Conservation (phyloP, 1,140 invertebrate genomes). For the Adoxophyes honmai region DNA sequence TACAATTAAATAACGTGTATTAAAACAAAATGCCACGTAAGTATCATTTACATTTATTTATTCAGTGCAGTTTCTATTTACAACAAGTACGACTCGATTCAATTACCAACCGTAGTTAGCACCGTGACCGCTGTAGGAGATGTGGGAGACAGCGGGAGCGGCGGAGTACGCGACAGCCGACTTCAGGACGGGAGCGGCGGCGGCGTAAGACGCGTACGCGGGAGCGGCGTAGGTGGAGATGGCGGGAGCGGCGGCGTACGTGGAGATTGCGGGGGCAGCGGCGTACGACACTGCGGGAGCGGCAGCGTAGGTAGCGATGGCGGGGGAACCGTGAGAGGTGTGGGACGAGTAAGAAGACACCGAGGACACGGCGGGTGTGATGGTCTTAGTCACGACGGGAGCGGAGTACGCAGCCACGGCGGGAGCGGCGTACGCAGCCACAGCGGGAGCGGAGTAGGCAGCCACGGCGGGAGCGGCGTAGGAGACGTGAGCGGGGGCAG, state of each 20-base stretch:
- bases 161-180: constrained; percentile 33
- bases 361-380: constrained; percentile 16
- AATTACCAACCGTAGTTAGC: constrained; percentile 39
- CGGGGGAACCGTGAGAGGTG: constrained; percentile 26
- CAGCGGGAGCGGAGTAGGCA: constrained; percentile 12
- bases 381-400: constrained; percentile 17
- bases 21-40: neutral
- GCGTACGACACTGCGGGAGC: constrained; percentile 29
- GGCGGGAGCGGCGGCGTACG: constrained; percentile 32
- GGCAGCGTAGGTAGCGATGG: constrained; percentile 27
- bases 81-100: constrained; percentile 24
- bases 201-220: constrained; percentile 33
- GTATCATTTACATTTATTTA: neutral
- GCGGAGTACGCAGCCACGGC: constrained; percentile 23
- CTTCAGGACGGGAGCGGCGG: constrained; percentile 35
- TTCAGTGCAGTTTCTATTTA: constrained; percentile 20
- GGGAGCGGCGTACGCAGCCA: constrained; percentile 26
- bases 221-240: constrained; percentile 32
- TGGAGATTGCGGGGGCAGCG: constrained; percentile 17
- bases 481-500: constrained; percentile 25
- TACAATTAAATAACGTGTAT: neutral
- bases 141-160: constrained; percentile 28
- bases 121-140: constrained; percentile 28
- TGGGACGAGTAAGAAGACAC: constrained; percentile 16
- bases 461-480: constrained; percentile 26